Evolutionary conservation across 92 coral and sea anemone genomes (phyloP), one percentile per base, ranked within the genome.

Genomic region (Anthopleura xanthogrammica): DNA sequence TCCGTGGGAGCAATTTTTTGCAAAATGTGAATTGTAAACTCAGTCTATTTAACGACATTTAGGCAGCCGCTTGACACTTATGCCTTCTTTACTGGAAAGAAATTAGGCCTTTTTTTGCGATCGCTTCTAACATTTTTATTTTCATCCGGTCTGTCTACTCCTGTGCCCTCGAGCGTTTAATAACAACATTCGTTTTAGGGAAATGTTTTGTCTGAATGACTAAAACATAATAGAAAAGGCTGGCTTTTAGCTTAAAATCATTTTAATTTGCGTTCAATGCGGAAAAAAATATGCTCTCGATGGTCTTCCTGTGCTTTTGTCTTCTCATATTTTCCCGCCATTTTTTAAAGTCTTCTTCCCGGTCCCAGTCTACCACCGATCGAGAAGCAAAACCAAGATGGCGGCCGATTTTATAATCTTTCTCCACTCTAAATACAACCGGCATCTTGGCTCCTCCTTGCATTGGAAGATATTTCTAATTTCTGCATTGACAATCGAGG

Each of bases 261-360:
- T 54, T 43, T 43, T 54, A 54, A 54, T 54, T 7, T 54, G 58
- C 14, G 58, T 11, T 50, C 54, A 50, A 50, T 50, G 54, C 54
- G 8, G 40, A 11, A 12, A 68, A 9, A 68, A 68, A 17, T 13
- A 77, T 46, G 7, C 10, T 77, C 36, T 20, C 19, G 9, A 10
- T 55, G 80, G 80, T 52, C 40, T 77, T 50, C 60, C 80, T 77
- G 80, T 77, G 58, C 19, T 3, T 68, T 52, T 77, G 6, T 52
- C 41, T 19, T n/a, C 58, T 54, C 58, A 13, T 54, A 14, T 81
- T 81, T 81, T 81, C 84, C 84, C 84, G 84, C 84, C 84, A 66
- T 50, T 81, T 46, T 81, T 42, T 70, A 48, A 77, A 46, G 50
- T 60, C n/a, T n/a, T 70, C 77, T 7, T 70, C 77, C 77, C 84